Base-by-base conservation (phyloP, 2,797 vertebrate species). In the Setipinna tenuifilis region DNA sequence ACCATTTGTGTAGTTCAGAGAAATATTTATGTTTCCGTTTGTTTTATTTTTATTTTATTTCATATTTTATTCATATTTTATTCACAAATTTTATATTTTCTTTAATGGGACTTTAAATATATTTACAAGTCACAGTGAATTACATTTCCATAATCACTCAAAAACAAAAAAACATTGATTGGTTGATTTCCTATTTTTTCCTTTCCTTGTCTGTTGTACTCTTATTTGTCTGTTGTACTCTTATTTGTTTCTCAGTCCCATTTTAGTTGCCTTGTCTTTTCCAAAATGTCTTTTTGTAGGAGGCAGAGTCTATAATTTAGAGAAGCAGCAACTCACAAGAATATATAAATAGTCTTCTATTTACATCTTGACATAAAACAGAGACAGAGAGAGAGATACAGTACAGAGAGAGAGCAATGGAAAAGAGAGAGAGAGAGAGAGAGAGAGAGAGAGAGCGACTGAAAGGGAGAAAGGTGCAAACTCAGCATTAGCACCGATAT, bases 261-360 rank as follows among this genome's bases (percentile, higher is more conserved):
- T 21, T 78, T 78, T 21, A 35, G 25, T 21, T 17, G 17, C 35
- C 71, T 44, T 78, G 71, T 41, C 71, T 44, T 19, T 21, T 78
- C 19, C 17, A 78, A 75, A 35, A 75, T 35, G 28, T 21, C 2
- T 41, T 41, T 41, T 41, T 78, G n/a, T 78, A 44, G 71, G 17
- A 44, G 71, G 16, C 31, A 5, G 31, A 78, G 35, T 78, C 31
- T 41, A 44, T 78, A 19, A 78, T 75, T 75, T 75, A 75, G 68
- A 75, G 28, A 16, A 75, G 68, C 68, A 17, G 23, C 6, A 65
- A 75, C 62, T 10, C 23, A 65, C 62, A 65, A 11, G 23, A n/a
- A 65, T 28, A 75, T 17, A 75, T 35, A 75, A 75, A 35, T 78
- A 78, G 28, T 75, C 17, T 78, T 78, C 35, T 44, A 78, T 78